phyloP scores from a whole-genome alignment of 1,140 invertebrate genomes.

The Monomorium pharaonis region DNA sequence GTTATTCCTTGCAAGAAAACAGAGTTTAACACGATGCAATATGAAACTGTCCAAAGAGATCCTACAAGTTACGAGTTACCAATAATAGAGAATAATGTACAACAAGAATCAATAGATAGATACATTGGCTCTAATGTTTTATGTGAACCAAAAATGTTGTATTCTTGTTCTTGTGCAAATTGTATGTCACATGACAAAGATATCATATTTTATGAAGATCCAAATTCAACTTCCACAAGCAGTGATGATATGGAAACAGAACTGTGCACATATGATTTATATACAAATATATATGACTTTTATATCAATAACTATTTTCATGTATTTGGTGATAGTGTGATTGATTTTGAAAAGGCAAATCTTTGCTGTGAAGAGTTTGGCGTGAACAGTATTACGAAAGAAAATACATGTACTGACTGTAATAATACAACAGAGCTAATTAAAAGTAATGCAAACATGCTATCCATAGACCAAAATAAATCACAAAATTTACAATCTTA shows the following conservation, averaged over 20 bases:
- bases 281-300: background rate
- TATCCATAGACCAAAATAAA: background rate
- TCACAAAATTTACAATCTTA: background rate
- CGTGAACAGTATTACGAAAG: background rate
- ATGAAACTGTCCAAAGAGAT: background rate
- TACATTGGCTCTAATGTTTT: background rate
- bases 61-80: background rate
- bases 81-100: background rate
- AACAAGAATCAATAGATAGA: background rate
- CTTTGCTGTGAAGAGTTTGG: background rate
- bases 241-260: background rate
- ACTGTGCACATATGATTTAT: background rate
- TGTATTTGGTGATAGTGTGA: constrained; percentile 3
- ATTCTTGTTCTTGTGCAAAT: constrained; percentile 28
- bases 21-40: background rate
- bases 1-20: background rate
- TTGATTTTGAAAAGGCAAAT: background rate
- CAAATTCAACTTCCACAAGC: background rate
- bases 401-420: background rate
- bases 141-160: background rate
- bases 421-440: background rate
- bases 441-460: background rate
- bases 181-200: constrained; percentile 24
- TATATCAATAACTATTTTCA: background rate
- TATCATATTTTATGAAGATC: constrained; percentile 20